Percentiles rank a stretch among this genome's conserved stretches.
Evolutionary conservation across 2,888 invertebrate genomes (phyloP).

Genomic region (Drosophila vallismaia): DNA sequence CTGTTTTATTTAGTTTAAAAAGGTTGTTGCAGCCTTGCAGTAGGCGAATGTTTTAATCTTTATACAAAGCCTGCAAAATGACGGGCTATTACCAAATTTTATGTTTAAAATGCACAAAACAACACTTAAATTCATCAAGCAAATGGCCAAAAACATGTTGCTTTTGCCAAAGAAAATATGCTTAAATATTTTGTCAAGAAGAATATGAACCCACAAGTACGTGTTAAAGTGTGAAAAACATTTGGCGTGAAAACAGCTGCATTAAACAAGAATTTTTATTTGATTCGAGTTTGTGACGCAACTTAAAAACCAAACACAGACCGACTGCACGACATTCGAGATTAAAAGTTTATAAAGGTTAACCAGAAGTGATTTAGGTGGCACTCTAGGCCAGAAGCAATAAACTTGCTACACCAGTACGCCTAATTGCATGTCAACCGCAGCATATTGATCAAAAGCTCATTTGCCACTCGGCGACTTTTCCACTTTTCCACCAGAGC

Average conservation of each 20-base stretch:
- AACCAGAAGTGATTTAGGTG: slow-evolving; percentile 62
- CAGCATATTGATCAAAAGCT: slow-evolving; percentile 62
- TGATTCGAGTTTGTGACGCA: not conserved
- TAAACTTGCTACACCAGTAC: slow-evolving; percentile 44
- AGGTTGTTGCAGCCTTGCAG: too few relatives aligned
- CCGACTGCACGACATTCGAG: slow-evolving; percentile 4
- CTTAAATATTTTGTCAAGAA: not conserved
- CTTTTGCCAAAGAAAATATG: not conserved
- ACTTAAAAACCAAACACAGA: not conserved
- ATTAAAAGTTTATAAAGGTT: slow-evolving; percentile 50
- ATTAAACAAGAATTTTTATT: not conserved
- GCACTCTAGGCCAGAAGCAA: slow-evolving; percentile 23
- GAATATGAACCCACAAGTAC: not conserved
- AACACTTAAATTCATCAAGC: not conserved
- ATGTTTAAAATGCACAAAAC: not conserved
- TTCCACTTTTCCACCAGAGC: not conserved
- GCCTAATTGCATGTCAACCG: slow-evolving; percentile 68
- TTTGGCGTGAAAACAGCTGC: slow-evolving; percentile 1
- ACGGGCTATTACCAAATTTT: not conserved
- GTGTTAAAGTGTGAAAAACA: slow-evolving; percentile 2
- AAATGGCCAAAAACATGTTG: not conserved
- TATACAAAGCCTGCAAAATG: not conserved
- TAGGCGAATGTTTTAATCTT: too few relatives aligned
- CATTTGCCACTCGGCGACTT: slow-evolving; percentile 30
- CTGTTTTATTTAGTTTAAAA: too few relatives aligned